Conservation (phyloP, 2,113 vertebrate genomes). For the Sapayoa aenigma region DNA sequence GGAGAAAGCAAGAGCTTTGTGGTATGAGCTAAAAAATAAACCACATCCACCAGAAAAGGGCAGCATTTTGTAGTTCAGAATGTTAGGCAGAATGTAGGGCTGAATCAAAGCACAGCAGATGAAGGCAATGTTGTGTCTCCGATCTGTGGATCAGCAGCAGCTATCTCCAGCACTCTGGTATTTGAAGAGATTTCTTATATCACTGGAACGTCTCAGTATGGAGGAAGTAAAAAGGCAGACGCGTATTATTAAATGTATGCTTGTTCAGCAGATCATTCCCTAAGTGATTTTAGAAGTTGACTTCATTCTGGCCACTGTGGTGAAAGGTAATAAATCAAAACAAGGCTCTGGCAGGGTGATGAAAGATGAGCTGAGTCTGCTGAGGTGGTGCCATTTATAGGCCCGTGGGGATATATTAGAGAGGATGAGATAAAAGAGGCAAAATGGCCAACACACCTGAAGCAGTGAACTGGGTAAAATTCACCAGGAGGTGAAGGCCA, state of each 20-base stretch:
- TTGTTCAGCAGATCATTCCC: slow-evolving; percentile 57
- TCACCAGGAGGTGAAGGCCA: slow-evolving; percentile 9
- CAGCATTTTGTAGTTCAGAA: slow-evolving; percentile 26
- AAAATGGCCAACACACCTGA: background rate
- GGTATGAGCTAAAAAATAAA: background rate
- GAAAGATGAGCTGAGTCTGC: slow-evolving; percentile 37
- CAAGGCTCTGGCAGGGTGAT: background rate
- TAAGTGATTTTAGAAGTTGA: slow-evolving; percentile 50
- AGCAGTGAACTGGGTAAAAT: slow-evolving; percentile 7
- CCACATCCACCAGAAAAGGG: background rate
- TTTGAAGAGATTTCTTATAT: background rate
- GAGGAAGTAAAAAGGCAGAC: background rate
- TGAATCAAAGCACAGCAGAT: slow-evolving; percentile 10
- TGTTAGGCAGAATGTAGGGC: background rate
- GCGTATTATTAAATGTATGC: slow-evolving; percentile 46
- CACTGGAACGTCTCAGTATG: background rate
- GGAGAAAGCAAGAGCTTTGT: slow-evolving; percentile 11
- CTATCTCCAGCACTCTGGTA: background rate
- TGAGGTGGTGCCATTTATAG: slow-evolving; percentile 50
- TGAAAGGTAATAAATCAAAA: slow-evolving; percentile 54
- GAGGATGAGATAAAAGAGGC: background rate
- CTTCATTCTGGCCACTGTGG: slow-evolving; percentile 38
- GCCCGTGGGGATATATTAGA: slow-evolving; percentile 4
- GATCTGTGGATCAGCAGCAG: slow-evolving; percentile 23
- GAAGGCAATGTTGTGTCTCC: slow-evolving; percentile 18